Conservation (phyloP, 2,113 vertebrate genomes). For the Chauna torquata region DNA sequence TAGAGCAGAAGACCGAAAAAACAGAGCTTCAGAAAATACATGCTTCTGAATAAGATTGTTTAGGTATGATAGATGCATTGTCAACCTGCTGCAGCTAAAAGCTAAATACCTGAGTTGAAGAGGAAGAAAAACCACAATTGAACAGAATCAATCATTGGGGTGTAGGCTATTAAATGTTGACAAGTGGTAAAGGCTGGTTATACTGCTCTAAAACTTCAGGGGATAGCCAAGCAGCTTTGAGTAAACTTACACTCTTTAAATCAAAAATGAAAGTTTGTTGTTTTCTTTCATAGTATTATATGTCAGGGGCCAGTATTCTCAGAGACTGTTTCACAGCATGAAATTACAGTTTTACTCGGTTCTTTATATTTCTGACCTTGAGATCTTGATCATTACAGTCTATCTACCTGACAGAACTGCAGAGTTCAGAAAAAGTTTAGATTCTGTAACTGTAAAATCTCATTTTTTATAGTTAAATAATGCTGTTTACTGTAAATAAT, state of each 20-base stretch:
- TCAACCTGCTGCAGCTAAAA: constrained; percentile 52
- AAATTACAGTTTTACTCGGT: constrained; percentile 24
- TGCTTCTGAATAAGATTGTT: constrained; percentile 52
- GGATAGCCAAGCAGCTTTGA: constrained; percentile 52
- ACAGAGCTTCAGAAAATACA: constrained; percentile 24
- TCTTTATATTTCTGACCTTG: constrained; percentile 50
- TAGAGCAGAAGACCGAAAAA: background rate
- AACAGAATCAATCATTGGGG: constrained; percentile 57
- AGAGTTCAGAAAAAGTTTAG: background rate
- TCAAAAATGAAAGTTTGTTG: constrained; percentile 18
- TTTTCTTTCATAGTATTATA: constrained; percentile 5
- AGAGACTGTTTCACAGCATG: background rate
- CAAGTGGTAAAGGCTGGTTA: constrained; percentile 49
- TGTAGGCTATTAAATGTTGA: constrained; percentile 53
- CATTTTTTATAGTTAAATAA: background rate
- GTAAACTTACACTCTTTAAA: constrained; percentile 52
- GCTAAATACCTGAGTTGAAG: constrained; percentile 53
- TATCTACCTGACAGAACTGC: background rate
- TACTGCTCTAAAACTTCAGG: constrained; percentile 51
- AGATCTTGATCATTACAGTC: constrained; percentile 14
- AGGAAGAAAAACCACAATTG: background rate
- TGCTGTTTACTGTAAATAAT: too few species aligned
- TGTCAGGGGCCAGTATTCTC: constrained; percentile 41
- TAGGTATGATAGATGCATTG: constrained; percentile 59
- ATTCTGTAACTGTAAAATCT: background rate